Evolutionary conservation across 2,888 invertebrate species (phyloP).

Genomic region (Sinopyrophorus schimmeli): DNA sequence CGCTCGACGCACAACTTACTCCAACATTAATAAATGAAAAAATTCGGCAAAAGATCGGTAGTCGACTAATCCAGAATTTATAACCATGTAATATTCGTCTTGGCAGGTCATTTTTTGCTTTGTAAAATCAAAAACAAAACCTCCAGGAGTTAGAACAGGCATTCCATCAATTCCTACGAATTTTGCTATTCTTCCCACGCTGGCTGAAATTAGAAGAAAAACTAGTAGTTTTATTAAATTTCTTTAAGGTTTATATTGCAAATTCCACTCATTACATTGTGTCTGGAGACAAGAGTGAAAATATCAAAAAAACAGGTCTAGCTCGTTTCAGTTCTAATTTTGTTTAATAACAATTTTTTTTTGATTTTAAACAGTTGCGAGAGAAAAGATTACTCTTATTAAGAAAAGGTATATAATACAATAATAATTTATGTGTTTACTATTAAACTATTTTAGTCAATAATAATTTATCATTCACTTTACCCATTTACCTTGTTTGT

Average conservation of each 20-base stretch:
- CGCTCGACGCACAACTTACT: conserved; percentile 59
- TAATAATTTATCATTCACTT: conserved; percentile 3
- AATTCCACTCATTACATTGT: too few species aligned
- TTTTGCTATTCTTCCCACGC: conserved; percentile 77
- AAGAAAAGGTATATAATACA: too few species aligned
- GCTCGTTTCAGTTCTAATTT: too few species aligned
- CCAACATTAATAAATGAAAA: conserved; percentile 68
- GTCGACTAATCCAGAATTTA: conserved; percentile 73
- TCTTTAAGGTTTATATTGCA: too few species aligned
- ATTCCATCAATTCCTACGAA: conserved; percentile 73
- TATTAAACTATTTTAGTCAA: too few species aligned
- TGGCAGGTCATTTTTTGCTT: conserved; percentile 67
- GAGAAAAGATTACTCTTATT: too few species aligned
- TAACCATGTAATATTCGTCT: conserved; percentile 79
- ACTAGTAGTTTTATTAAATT: not conserved
- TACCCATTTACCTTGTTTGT: conserved; percentile 8
- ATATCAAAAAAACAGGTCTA: too few species aligned
- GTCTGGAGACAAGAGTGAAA: too few species aligned
- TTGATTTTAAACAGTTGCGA: too few species aligned
- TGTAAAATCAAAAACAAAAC: conserved; percentile 78
- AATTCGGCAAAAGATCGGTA: conserved; percentile 74
- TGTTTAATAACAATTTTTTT: too few species aligned
- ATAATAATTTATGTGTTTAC: too few species aligned
- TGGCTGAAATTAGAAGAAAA: conserved; percentile 62
- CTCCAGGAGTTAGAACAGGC: conserved; percentile 80